Evolutionary conservation across 2,888 invertebrate genomes (phyloP).

Genomic region (Nomada hirtipes): DNA sequence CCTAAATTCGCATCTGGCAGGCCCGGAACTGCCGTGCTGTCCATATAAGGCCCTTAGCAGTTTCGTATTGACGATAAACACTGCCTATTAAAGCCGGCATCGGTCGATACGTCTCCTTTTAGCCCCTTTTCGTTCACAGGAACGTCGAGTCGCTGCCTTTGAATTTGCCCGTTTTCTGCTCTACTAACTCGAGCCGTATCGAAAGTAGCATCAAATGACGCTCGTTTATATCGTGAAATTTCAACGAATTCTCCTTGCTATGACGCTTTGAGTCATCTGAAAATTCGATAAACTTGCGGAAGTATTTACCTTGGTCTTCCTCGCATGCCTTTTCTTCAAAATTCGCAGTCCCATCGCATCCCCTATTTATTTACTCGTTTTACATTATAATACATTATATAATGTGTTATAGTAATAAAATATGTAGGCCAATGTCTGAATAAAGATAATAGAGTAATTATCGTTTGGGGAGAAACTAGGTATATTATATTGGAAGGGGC

Average conservation of each 20-base stretch:
- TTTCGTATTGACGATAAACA: conserved; percentile 58
- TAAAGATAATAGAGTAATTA: too few relatives aligned
- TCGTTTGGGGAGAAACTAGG: too few relatives aligned
- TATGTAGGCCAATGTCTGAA: too few relatives aligned
- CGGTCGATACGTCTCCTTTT: conserved; percentile 53
- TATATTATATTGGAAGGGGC: too few relatives aligned
- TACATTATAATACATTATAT: too few relatives aligned
- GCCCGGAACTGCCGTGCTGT: conserved; percentile 10
- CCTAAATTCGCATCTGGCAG: conserved; percentile 28
- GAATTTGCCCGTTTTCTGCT: conserved; percentile 62
- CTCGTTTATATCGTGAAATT: conserved; percentile 42
- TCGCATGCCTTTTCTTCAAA: background rate
- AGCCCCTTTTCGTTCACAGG: conserved; percentile 52
- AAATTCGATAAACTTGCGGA: background rate
- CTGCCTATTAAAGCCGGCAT: conserved; percentile 49
- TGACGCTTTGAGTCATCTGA: background rate
- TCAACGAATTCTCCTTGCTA: conserved; percentile 17
- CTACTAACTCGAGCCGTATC: conserved; percentile 43
- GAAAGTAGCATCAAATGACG: conserved; percentile 50
- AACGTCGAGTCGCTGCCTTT: conserved; percentile 46
- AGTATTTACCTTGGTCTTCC: background rate
- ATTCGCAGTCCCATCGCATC: too few relatives aligned
- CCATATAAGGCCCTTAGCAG: conserved; percentile 27
- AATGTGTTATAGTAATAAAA: too few relatives aligned
- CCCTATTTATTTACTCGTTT: too few relatives aligned